phyloP scores from a whole-genome alignment of 2,797 vertebrate species.

The Xyrichtys novacula region DNA sequence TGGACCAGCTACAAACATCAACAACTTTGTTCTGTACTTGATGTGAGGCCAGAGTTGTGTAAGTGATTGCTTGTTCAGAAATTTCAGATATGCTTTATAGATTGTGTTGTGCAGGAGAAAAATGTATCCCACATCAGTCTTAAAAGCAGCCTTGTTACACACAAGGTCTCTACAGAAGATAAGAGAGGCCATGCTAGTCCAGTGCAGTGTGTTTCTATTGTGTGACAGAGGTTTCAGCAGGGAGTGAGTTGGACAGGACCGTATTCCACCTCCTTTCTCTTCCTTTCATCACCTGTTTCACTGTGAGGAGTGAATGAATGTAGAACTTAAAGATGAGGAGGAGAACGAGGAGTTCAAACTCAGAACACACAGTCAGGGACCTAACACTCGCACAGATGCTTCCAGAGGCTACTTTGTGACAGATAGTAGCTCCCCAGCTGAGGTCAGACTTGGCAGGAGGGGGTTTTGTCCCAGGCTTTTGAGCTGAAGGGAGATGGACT shows the following conservation, averaged over 20 bases:
- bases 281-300: slow-evolving; percentile 91
- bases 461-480: slow-evolving; percentile 30
- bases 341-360: slow-evolving; percentile 86
- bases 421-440: slow-evolving; percentile 18
- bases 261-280: slow-evolving; percentile 72
- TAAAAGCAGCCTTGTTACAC: slow-evolving; percentile 16
- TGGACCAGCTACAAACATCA: slow-evolving; percentile 17
- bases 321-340: slow-evolving; percentile 86
- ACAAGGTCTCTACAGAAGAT: slow-evolving; percentile 26
- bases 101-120: background rate
- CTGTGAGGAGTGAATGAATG: slow-evolving; percentile 95
- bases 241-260: slow-evolving; percentile 77
- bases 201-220: slow-evolving; percentile 21
- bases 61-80: slow-evolving; percentile 45
- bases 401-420: slow-evolving; percentile 26
- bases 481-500: slow-evolving; percentile 58
- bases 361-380: slow-evolving; percentile 51
- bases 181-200: slow-evolving; percentile 17
- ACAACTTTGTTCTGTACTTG: background rate
- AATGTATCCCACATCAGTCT: background rate
- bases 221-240: slow-evolving; percentile 14
- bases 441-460: slow-evolving; percentile 23
- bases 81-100: background rate
- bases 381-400: slow-evolving; percentile 36
- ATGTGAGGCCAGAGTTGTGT: slow-evolving; percentile 11